phyloP scores from a whole-genome alignment of 2,888 invertebrate species.

The Selenia dentaria region DNA sequence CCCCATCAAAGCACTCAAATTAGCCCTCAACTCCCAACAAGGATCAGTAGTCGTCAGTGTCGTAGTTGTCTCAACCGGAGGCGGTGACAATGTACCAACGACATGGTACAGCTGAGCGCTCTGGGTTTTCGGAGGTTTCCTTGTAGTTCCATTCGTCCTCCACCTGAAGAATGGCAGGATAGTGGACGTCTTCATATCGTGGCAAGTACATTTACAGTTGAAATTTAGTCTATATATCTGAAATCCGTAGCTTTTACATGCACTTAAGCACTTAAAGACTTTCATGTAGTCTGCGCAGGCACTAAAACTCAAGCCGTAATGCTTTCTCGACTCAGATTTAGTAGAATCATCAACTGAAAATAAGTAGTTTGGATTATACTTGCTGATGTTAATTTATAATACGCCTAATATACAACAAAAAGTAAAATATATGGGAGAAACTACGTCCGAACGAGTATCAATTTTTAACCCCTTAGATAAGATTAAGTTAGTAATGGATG shows the following conservation, averaged over 20 bases:
- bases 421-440: too few relatives aligned
- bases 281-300: slow-evolving; percentile 53
- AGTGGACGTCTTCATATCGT: slow-evolving; percentile 56
- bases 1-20: not conserved
- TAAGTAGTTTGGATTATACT: too few relatives aligned
- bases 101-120: slow-evolving; percentile 57
- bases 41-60: slow-evolving; percentile 1
- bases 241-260: slow-evolving; percentile 65
- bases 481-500: too few relatives aligned
- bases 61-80: not conserved
- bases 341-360: slow-evolving; percentile 8
- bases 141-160: slow-evolving; percentile 62
- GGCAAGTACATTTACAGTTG: slow-evolving; percentile 63
- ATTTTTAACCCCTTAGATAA: too few relatives aligned
- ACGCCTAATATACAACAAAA: too few relatives aligned
- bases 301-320: slow-evolving; percentile 61
- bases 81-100: slow-evolving; percentile 56
- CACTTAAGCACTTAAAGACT: slow-evolving; percentile 64
- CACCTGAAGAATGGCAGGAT: slow-evolving; percentile 62
- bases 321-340: slow-evolving; percentile 46
- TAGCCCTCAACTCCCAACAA: not conserved
- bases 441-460: too few relatives aligned
- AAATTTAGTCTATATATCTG: slow-evolving; percentile 55
- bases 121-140: slow-evolving; percentile 44
- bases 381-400: too few relatives aligned